These are phyloP conservation scores for Lepus townsendii DNA, from an alignment of 2,797 vertebrate species.

Conservation along the genomic window DNA sequence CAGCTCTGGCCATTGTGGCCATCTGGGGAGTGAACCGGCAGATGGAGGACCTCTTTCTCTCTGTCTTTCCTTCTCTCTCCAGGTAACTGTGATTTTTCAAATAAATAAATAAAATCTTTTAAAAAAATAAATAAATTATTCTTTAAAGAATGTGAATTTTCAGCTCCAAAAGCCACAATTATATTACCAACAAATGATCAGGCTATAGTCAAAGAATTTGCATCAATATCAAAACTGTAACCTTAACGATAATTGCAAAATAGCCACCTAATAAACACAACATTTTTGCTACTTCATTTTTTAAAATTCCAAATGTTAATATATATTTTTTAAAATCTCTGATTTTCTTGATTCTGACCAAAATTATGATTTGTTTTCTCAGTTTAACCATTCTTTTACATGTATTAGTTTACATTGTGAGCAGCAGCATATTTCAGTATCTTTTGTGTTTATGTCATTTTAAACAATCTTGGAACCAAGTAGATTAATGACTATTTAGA, in stretches of 20 bases:
- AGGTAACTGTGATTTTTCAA: too few relatives aligned
- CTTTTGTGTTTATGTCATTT: not conserved
- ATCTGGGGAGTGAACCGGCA: not conserved
- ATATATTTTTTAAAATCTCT: not conserved
- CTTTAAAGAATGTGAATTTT: not conserved
- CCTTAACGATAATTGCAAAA: too few relatives aligned
- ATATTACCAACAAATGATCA: too few relatives aligned
- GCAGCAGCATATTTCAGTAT: not conserved
- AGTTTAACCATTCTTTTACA: not conserved
- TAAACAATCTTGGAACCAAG: not conserved
- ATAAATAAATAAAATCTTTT: too few relatives aligned
- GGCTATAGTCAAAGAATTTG: not conserved
- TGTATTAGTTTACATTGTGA: not conserved
- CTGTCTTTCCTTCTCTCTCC: too few relatives aligned
- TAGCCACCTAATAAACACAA: not conserved
- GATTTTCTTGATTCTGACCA: not conserved
- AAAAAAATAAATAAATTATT: too few relatives aligned
- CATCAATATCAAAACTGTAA: not conserved
- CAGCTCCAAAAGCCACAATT: not conserved
- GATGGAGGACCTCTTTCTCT: too few relatives aligned
- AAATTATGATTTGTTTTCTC: constrained; percentile 2
- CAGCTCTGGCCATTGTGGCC: too few relatives aligned
- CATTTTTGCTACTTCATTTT: not conserved
- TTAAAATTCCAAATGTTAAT: not conserved
- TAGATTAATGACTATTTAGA: not conserved